Conservation (phyloP, 2,888 invertebrate species). For the Campoplex capitator region DNA sequence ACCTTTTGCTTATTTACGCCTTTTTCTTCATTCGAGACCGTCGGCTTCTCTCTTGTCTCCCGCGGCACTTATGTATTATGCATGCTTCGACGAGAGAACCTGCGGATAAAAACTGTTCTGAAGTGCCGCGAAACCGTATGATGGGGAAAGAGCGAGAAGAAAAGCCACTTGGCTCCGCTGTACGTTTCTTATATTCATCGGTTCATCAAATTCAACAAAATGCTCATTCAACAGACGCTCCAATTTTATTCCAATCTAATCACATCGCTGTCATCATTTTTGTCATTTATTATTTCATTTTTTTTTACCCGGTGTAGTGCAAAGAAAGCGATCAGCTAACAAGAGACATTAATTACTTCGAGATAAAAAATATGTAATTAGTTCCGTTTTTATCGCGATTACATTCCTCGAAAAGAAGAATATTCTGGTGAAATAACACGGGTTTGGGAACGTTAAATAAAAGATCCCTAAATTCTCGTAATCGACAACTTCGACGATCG, state of each 20-base stretch:
- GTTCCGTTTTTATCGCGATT: too few species aligned
- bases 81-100: slow-evolving; percentile 64
- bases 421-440: too few species aligned
- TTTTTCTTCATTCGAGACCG: slow-evolving; percentile 51
- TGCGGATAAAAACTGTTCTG: slow-evolving; percentile 61
- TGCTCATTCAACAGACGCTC: background rate
- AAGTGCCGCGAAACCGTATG: slow-evolving; percentile 32
- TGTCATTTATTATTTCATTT: background rate
- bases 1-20: slow-evolving; percentile 48
- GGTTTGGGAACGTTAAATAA: background rate
- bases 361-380: too few species aligned
- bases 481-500: background rate
- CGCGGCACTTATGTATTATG: slow-evolving; percentile 70
- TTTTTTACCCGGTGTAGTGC: too few species aligned
- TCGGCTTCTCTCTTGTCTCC: slow-evolving; percentile 8
- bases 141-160: background rate
- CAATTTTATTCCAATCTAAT: background rate
- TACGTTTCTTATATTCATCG: slow-evolving; percentile 55
- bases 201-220: slow-evolving; percentile 13
- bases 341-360: too few species aligned
- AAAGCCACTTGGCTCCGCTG: slow-evolving; percentile 14
- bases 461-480: background rate
- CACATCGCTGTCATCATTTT: background rate
- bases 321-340: too few species aligned
- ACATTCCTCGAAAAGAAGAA: background rate